Evolutionary conservation across 1,140 invertebrate genomes (phyloP).

Genomic region (Bombus turneri): DNA sequence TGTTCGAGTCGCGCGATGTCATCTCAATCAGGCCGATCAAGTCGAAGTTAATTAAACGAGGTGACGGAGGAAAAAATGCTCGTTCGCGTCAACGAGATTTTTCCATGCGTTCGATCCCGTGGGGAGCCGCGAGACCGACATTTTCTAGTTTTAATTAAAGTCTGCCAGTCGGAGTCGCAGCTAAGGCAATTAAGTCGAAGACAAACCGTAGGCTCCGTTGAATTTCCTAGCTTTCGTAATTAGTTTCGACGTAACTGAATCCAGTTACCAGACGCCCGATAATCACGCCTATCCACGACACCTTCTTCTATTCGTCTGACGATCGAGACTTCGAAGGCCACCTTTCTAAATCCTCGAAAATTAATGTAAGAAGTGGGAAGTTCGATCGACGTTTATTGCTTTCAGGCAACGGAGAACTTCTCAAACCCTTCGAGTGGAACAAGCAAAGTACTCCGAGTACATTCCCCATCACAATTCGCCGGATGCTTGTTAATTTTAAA

Average conservation of each 20-base stretch:
- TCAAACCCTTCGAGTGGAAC: no score
- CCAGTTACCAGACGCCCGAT: neutral
- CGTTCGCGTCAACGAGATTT: constrained; percentile 34
- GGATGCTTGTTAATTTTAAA: no score
- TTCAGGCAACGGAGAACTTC: no score
- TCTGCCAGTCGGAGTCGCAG: constrained; percentile 28
- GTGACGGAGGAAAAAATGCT: neutral
- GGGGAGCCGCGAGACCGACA: constrained; percentile 11
- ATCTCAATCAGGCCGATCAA: constrained; percentile 1
- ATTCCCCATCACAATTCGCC: no score
- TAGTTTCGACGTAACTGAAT: constrained; percentile 58
- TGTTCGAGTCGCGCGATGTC: no score
- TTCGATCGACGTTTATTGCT: no score
- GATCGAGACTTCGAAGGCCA: neutral
- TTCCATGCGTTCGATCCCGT: constrained; percentile 7
- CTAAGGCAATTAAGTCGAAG: constrained; percentile 57
- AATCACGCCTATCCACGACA: constrained; percentile 3
- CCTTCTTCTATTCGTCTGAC: neutral
- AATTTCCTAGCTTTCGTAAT: constrained; percentile 62
- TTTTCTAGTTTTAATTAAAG: constrained; percentile 55
- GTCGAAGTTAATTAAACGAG: constrained; percentile 37
- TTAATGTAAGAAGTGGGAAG: no score
- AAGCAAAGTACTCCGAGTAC: no score
- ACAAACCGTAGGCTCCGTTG: constrained; percentile 52
- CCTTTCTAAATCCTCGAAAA: no score